These are phyloP conservation scores for Telmatochromis bifrenatus DNA, from an alignment of 2,113 vertebrate genomes.

Conservation along the genomic window DNA sequence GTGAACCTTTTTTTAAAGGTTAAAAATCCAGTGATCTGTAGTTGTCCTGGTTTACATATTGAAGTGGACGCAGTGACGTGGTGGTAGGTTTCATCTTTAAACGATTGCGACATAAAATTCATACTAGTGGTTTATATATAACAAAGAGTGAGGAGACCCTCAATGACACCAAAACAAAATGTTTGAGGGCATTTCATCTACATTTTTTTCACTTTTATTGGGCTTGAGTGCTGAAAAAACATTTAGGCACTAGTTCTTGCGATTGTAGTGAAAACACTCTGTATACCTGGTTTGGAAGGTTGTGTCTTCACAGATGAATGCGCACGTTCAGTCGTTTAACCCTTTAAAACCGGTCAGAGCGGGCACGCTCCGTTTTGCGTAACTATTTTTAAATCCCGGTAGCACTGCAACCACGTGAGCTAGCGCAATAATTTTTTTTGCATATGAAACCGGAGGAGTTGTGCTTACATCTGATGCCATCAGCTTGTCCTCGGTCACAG, in stretches of 20 bases:
- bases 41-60: neutral
- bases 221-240: neutral
- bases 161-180: neutral
- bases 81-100: neutral
- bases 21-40: neutral
- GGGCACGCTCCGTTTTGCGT: no score
- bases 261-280: neutral
- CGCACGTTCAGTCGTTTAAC: neutral
- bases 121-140: neutral
- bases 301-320: neutral
- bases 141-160: neutral
- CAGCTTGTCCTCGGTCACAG: fast-evolving
- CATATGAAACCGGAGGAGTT: no score
- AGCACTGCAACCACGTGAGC: fast-evolving
- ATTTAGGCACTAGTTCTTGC: neutral
- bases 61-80: neutral
- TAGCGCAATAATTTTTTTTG: no score
- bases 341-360: no score
- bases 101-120: fast-evolving
- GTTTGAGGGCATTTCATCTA: neutral
- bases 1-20: neutral
- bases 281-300: neutral
- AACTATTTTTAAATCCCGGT: no score
- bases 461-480: no score
- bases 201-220: neutral